phyloP scores from a whole-genome alignment of 2,113 vertebrate genomes.

The Oryzias curvinotus region DNA sequence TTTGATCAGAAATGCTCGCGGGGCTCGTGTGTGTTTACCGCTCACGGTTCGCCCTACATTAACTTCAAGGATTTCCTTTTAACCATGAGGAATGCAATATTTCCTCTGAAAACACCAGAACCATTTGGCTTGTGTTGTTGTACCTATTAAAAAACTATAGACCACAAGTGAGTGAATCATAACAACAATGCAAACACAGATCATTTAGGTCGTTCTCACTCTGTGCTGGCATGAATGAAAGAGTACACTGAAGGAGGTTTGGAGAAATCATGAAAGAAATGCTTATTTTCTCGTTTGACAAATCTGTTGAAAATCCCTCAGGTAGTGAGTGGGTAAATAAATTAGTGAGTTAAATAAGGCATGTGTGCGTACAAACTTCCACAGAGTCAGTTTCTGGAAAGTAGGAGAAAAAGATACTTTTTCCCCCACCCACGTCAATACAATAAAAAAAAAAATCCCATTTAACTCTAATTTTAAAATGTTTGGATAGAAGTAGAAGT shows the following conservation, averaged over 20 bases:
- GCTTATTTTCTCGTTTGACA: constrained; percentile 26
- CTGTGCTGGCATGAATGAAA: constrained; percentile 11
- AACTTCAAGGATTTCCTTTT: constrained; percentile 70
- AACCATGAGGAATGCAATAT: constrained; percentile 49
- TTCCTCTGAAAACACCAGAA: constrained; percentile 64
- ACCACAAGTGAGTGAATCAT: constrained; percentile 4
- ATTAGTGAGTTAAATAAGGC: constrained; percentile 34
- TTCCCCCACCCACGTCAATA: constrained; percentile 6
- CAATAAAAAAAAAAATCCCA: constrained; percentile 28
- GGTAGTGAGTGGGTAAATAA: constrained; percentile 17
- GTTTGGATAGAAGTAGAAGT: too few relatives aligned
- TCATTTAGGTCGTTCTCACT: constrained; percentile 30
- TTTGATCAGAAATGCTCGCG: constrained; percentile 69
- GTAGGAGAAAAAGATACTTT: constrained; percentile 27
- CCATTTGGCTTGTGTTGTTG: constrained; percentile 45
- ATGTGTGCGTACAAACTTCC: constrained; percentile 22
- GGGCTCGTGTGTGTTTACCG: constrained; percentile 69
- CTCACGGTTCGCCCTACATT: constrained; percentile 64
- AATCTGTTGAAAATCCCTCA: constrained; percentile 22
- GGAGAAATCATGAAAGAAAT: constrained; percentile 17
- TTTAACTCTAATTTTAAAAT: not conserved
- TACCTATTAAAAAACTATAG: constrained; percentile 39
- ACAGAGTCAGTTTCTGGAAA: constrained; percentile 29
- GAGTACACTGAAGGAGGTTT: constrained; percentile 18
- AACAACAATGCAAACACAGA: not conserved